Conservation (phyloP, 2,888 invertebrate genomes). For the Chaetoderma sp. region DNA sequence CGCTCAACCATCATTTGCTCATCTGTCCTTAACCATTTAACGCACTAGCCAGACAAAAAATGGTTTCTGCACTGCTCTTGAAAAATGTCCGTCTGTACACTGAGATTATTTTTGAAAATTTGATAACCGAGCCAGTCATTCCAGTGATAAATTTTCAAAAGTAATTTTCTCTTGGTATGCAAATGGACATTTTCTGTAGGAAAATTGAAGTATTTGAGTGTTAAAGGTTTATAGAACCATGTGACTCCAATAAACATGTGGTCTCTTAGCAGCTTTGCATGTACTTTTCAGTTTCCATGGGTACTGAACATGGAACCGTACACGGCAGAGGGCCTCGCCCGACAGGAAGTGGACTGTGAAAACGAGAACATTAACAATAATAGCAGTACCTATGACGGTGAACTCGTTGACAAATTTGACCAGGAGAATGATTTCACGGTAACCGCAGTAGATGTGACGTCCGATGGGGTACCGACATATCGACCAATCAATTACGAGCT, state of each 20-base stretch:
- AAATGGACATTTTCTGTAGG: too few species aligned
- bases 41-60: too few species aligned
- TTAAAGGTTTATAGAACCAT: not conserved
- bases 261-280: not conserved
- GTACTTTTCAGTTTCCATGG: conserved; percentile 70
- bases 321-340: conserved; percentile 70
- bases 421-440: too few species aligned
- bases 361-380: conserved; percentile 4
- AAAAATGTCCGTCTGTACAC: too few species aligned
- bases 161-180: too few species aligned
- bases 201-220: too few species aligned
- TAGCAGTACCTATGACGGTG: conserved; percentile 7
- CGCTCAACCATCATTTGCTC: too few species aligned
- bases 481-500: conserved; percentile 70
- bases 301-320: conserved; percentile 72
- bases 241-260: not conserved
- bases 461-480: not conserved
- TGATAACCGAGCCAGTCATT: too few species aligned
- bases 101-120: too few species aligned
- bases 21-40: too few species aligned
- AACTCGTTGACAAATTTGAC: not conserved
- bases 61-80: too few species aligned
- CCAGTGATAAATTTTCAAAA: too few species aligned
- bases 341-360: conserved; percentile 43
- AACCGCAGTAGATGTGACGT: not conserved